Percentiles rank a stretch among this genome's conserved stretches.
These are phyloP conservation scores for Pyrrhopygopsis socrates DNA, from an alignment of 2,888 invertebrate genomes.

Conservation along the genomic window DNA sequence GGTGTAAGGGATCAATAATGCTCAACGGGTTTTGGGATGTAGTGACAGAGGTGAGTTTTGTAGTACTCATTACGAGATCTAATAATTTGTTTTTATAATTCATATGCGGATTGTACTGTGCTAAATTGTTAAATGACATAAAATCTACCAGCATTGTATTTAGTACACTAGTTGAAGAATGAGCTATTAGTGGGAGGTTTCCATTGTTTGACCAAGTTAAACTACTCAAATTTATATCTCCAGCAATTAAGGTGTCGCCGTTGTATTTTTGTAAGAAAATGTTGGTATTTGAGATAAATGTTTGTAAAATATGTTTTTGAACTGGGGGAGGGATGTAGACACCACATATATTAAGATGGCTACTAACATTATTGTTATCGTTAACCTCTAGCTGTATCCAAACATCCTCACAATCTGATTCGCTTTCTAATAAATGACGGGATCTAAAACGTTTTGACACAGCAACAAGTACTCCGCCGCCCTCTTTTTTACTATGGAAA, in stretches of 20 bases:
- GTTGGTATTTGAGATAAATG: conserved; percentile 32
- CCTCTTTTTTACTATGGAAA: conserved; percentile 24
- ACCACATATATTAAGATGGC: no score
- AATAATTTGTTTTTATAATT: not conserved
- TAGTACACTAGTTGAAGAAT: not conserved
- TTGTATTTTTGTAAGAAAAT: conserved; percentile 8
- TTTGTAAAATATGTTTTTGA: conserved; percentile 33
- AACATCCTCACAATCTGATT: conserved; percentile 55
- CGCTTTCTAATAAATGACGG: not conserved
- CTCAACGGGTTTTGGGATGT: not conserved
- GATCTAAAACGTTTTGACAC: not conserved
- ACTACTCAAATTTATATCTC: not conserved
- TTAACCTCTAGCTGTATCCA: conserved; percentile 38
- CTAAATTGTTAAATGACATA: conserved; percentile 30
- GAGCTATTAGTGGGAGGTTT: not conserved
- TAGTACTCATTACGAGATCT: not conserved
- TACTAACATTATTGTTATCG: no score
- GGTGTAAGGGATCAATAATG: not conserved
- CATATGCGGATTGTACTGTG: conserved; percentile 20
- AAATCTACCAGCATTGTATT: not conserved
- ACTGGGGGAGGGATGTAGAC: conserved; percentile 45
- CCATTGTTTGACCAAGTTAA: conserved; percentile 2
- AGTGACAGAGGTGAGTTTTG: not conserved
- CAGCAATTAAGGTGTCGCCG: not conserved
- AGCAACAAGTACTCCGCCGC: conserved; percentile 31